Conservation (phyloP, 2,888 invertebrate species). For the Epirrhoe tristata region DNA sequence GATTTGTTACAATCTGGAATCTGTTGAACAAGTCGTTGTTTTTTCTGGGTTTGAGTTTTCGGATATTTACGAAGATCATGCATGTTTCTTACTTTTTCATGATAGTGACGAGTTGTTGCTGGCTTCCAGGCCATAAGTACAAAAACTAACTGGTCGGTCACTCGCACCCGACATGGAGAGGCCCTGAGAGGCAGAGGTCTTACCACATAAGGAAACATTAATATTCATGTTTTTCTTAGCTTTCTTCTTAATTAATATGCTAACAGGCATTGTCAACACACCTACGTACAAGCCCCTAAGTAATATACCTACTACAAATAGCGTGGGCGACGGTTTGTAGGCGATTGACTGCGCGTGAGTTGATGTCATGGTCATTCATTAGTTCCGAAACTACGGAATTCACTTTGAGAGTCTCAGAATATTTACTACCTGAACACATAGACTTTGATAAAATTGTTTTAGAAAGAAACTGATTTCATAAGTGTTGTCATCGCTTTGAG, state of each 20-base stretch:
- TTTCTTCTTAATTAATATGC: slow-evolving; percentile 84
- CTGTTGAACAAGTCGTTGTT: too few relatives aligned
- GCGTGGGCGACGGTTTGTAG: slow-evolving; percentile 66
- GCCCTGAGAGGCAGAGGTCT: slow-evolving; percentile 39
- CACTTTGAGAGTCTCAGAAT: slow-evolving; percentile 37
- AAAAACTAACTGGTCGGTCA: slow-evolving; percentile 27
- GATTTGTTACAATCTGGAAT: too few relatives aligned
- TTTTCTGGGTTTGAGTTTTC: too few relatives aligned
- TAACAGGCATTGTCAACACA: slow-evolving; percentile 81
- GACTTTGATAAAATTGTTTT: slow-evolving; percentile 18
- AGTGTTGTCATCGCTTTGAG: slow-evolving; percentile 3
- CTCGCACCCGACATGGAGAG: slow-evolving; percentile 29
- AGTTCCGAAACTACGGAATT: slow-evolving; percentile 50
- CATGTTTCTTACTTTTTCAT: background rate
- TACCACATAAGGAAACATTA: slow-evolving; percentile 63
- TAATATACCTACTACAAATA: slow-evolving; percentile 52
- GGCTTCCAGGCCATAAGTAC: slow-evolving; percentile 18
- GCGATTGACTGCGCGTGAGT: slow-evolving; percentile 68
- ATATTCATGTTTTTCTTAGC: slow-evolving; percentile 76
- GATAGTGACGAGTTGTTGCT: slow-evolving; percentile 1
- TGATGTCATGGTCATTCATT: slow-evolving; percentile 72
- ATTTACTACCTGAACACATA: slow-evolving; percentile 32
- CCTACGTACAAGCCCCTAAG: slow-evolving; percentile 69
- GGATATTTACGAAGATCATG: too few relatives aligned
- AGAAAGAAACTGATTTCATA: slow-evolving; percentile 17